Evolutionary conservation across 1,140 invertebrate species (phyloP), one percentile per base, ranked within the genome.

Genomic region (Temnothorax nylanderi): DNA sequence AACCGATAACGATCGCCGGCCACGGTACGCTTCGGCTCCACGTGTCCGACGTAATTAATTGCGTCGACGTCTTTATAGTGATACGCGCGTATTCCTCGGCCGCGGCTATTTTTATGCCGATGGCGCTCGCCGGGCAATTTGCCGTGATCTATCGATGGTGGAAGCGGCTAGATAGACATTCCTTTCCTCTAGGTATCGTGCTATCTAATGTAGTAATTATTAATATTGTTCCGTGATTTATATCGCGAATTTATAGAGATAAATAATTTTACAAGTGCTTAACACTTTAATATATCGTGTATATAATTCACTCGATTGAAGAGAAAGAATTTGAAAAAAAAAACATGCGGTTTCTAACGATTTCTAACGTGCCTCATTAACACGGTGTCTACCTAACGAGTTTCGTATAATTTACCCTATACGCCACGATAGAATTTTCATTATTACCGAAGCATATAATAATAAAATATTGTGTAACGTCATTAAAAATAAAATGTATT

Each of bases 21-120:
- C 16, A 71, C 60, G 76, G 8, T 71, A 54, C 65, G 78, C 80
- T 34, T 54, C 77, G 62, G 54, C 54, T 44, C 11, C 54, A 54
- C 62, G 62, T 51, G 54, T 74, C 54, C 56, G 54, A 26, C 41
- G 41, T 75, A 84, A 84, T 84, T 84, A 84, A 75, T 84, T 47
- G 80, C 80, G 41, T 34, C 80, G 69, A 75, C 32, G 80, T 75
- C 80, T 84, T 60, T 60, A 75, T 78, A 78, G 58, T 26, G 76
- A 47, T 65, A 78, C 13, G 80, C 80, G 80, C 67, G 67, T 82
- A 74, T 74, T 60, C 54, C 34, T 41, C 18, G 18, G 26, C 6
- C 44, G n/a, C 34, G 47, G 62, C n/a, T 34, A 81, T 69, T 71
- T 71, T 81, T 67, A 21, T 32, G 34, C 34, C 21, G 44, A n/a